Conservation (phyloP, 2,888 invertebrate genomes). For the Calliopum simillimum region DNA sequence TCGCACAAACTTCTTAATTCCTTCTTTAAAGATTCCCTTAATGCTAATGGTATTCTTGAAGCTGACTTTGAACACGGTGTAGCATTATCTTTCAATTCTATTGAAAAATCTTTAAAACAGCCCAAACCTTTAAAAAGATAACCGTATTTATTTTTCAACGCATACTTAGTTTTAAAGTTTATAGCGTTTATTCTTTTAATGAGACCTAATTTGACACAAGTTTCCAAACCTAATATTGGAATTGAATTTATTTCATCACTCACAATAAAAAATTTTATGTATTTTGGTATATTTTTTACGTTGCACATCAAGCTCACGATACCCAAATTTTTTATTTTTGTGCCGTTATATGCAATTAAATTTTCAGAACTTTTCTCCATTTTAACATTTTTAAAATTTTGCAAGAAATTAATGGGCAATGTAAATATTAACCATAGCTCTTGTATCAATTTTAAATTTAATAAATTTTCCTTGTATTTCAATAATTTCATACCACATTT, state of each 20-base stretch:
- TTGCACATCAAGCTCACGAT: too few species aligned
- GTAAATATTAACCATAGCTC: too few species aligned
- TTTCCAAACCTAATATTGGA: not conserved
- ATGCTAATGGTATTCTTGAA: not conserved
- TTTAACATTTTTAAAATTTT: constrained; percentile 22
- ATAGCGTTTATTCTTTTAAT: too few species aligned
- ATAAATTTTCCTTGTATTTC: too few species aligned
- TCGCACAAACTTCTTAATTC: not conserved
- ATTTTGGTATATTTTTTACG: too few species aligned
- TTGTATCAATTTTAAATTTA: too few species aligned
- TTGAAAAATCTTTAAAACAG: not conserved
- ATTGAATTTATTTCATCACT: not conserved
- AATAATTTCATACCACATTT: constrained; percentile 37
- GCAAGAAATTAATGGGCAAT: constrained; percentile 23
- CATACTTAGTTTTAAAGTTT: not conserved
- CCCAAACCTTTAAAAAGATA: not conserved
- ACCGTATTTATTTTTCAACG: not conserved
- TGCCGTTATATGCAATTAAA: constrained; percentile 38
- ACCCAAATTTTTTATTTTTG: constrained; percentile 26
- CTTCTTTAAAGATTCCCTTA: not conserved
- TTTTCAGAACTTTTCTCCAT: constrained; percentile 28
- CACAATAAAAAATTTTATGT: too few species aligned
- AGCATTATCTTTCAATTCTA: too few species aligned
- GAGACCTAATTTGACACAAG: not conserved
- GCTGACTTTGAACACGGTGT: not conserved